phyloP scores from a whole-genome alignment of 2,888 invertebrate genomes.

The Seladonia tumulorum region DNA sequence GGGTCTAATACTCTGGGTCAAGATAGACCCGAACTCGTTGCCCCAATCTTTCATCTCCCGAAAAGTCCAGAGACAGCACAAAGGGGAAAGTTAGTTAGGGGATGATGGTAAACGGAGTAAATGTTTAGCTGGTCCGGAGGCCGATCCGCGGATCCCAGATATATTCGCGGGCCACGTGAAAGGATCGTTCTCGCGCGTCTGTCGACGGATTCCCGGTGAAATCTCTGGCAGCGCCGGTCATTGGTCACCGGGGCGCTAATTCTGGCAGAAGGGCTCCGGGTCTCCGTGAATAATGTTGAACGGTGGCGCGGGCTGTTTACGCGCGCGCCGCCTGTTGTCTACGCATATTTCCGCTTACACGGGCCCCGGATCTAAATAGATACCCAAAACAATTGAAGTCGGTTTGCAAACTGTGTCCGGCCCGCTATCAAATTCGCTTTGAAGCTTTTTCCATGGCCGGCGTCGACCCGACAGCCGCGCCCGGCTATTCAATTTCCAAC shows the following conservation, averaged over 20 bases:
- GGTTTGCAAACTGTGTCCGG: constrained; percentile 46
- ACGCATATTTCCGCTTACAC: constrained; percentile 57
- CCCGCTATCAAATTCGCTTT: constrained; percentile 41
- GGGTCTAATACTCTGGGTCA: too few species aligned
- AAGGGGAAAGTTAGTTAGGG: too few species aligned
- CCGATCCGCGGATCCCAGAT: neutral
- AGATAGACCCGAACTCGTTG: too few species aligned
- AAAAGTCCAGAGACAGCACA: too few species aligned
- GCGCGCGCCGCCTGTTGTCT: constrained; percentile 35
- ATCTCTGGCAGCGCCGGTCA: constrained; percentile 59
- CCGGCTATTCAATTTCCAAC: constrained; percentile 8
- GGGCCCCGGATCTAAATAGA: constrained; percentile 52
- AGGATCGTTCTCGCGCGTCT: neutral
- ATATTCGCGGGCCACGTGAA: constrained; percentile 6
- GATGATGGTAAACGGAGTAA: neutral
- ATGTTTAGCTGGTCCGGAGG: neutral
- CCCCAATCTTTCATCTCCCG: too few species aligned
- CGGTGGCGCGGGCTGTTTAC: constrained; percentile 58
- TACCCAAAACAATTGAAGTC: constrained; percentile 60
- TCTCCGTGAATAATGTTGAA: constrained; percentile 67
- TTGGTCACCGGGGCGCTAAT: constrained; percentile 63
- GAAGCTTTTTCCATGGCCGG: constrained; percentile 23
- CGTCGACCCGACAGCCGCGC: too few species aligned
- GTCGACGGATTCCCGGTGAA: constrained; percentile 17
- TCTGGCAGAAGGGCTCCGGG: constrained; percentile 56